phyloP scores from a whole-genome alignment of 2,888 invertebrate genomes.

The Onchidella celtica region DNA sequence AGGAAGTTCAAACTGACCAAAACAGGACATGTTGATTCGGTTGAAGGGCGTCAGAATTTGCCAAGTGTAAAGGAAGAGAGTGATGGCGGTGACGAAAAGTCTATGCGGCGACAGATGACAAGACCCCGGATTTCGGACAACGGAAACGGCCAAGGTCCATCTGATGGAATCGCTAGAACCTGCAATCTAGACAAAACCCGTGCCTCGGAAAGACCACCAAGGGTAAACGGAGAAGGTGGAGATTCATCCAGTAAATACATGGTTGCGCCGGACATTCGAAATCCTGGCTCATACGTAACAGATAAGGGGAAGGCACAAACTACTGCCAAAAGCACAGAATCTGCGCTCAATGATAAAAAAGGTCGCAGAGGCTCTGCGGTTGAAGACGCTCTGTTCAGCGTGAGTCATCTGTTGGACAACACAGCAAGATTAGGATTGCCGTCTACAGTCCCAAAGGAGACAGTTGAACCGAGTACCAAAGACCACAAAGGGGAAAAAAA shows the following conservation, averaged over 20 bases:
- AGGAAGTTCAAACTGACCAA: constrained; percentile 19
- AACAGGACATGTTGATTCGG: background rate
- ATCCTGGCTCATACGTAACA: too few relatives aligned
- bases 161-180: background rate
- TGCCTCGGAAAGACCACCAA: background rate
- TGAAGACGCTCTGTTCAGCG: constrained; percentile 6
- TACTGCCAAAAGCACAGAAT: background rate
- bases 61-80: constrained; percentile 39
- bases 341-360: background rate
- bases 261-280: too few relatives aligned
- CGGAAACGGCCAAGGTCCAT: background rate
- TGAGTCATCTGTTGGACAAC: constrained; percentile 19
- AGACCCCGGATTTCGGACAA: background rate
- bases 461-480: background rate
- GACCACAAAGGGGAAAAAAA: background rate
- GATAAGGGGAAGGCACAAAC: too few relatives aligned
- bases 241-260: background rate
- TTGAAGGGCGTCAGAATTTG: background rate
- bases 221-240: background rate
- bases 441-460: background rate
- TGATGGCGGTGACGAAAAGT: background rate
- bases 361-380: constrained; percentile 7
- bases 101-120: background rate
- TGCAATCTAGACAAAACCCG: background rate
- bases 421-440: background rate